Evolutionary conservation across 2,888 invertebrate species (phyloP).

Genomic region (Orthosia incerta): DNA sequence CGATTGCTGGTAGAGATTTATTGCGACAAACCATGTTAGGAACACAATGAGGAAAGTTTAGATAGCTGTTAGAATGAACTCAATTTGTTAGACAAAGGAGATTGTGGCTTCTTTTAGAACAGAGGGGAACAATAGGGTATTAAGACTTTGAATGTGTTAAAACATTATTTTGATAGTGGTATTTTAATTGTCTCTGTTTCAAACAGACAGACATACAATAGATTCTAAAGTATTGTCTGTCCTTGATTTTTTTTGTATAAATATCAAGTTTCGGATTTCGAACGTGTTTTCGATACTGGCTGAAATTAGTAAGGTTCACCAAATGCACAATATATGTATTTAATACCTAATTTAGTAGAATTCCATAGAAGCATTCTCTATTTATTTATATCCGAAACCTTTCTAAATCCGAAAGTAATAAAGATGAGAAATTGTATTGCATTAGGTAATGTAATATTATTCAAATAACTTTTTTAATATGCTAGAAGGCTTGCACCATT

Average conservation of each 20-base stretch:
- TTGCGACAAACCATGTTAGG: constrained; percentile 26
- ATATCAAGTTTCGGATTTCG: too few species aligned
- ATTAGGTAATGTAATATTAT: constrained; percentile 11
- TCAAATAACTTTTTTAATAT: constrained; percentile 42
- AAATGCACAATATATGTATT: too few species aligned
- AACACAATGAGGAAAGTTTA: constrained; percentile 49
- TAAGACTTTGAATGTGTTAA: constrained; percentile 15
- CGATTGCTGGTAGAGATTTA: constrained; percentile 45
- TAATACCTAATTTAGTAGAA: too few species aligned
- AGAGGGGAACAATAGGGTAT: constrained; percentile 2
- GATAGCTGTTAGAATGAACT: constrained; percentile 34
- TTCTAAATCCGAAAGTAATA: background rate
- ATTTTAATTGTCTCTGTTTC: background rate
- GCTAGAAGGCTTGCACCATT: constrained; percentile 39
- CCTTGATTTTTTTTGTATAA: too few species aligned
- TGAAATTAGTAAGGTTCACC: too few species aligned
- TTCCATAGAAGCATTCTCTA: too few species aligned
- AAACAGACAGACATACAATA: background rate
- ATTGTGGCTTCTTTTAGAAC: constrained; percentile 13
- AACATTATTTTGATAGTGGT: background rate
- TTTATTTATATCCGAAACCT: background rate
- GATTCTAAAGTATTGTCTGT: background rate
- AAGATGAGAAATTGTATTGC: constrained; percentile 3
- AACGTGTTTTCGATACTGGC: too few species aligned
- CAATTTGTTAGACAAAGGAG: constrained; percentile 40